Evolutionary conservation across 2,113 vertebrate genomes (phyloP), one percentile per base, ranked within the genome.

Genomic region (Pterophyllum scalare): DNA sequence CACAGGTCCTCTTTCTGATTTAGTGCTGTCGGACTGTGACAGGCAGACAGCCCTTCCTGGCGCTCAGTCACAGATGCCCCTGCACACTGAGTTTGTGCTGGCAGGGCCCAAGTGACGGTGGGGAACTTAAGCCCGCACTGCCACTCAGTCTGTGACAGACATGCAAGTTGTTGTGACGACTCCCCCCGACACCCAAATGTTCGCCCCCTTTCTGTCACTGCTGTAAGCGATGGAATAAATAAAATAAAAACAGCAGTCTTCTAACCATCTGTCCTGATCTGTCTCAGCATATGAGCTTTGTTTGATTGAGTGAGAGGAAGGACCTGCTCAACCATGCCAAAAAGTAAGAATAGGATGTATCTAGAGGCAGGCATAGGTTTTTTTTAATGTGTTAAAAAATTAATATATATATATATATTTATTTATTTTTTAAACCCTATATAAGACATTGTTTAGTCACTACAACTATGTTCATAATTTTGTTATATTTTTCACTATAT

Each of bases 191-290:
- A 65, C 59, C 17, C 79, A 75, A 88, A 75, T 65, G 49, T 77
- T 79, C 79, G 3, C 75, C 84, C 70, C 49, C 49, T 86, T 87
- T 72, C 79, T 78, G 46, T 87, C 81, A 86, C 86, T 28, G 88
- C 93, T 88, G 79, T 81, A 75, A 88, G 91, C 81, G 33, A 84
- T 35, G 58, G 80, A 78, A 82, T 75, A 85, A 83, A 90, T 89
- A 88, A 70, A 70, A 70, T 77, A 90, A 89, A 89, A 90, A 90
- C 91, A 89, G 88, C 79, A 85, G 87, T 81, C 87, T 81, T 80
- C 77, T 24, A 76, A 89, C 82, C 91, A 88, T 88, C 89, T 92
- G 91, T 75, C 79, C 76, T n/a, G 86, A 87, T 84, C 83, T 77
- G 86, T 89, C 87, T 85, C 75, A 88, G 77, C 89, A 79, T 87